A percentile compares a stretch with the other conserved stretches of the same genome.
Conservation (phyloP, 1,140 invertebrate species). For the Drosophila baimaii region DNA sequence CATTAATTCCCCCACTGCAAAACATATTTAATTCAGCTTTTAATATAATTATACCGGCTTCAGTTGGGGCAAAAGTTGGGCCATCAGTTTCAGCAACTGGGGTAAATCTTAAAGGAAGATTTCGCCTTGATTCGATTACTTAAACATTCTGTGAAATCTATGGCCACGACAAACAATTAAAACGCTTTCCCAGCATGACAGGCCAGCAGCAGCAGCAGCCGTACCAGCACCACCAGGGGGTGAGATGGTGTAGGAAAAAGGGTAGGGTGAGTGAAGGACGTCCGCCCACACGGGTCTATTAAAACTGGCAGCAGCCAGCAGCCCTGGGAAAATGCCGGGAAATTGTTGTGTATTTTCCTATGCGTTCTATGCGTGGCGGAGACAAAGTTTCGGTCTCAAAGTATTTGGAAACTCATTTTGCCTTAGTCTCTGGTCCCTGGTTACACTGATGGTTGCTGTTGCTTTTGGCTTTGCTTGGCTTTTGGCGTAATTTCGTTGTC, state of each 20-base stretch:
- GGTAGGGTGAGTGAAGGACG: conserved; percentile 6
- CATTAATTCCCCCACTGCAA: conserved; percentile 6
- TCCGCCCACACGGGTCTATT: conserved; percentile 27
- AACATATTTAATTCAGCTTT: conserved; percentile 15
- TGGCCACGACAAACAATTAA: conserved; percentile 54
- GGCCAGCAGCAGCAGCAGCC: background rate
- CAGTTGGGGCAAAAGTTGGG: conserved; percentile 26
- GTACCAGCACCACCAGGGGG: background rate
- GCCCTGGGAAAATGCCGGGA: conserved; percentile 27
- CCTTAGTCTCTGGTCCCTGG: conserved; percentile 4
- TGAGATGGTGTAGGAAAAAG: background rate
- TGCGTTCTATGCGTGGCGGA: conserved; percentile 43
- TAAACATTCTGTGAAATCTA: conserved; percentile 49
- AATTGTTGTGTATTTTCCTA: conserved; percentile 35
- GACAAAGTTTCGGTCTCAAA: conserved; percentile 51
- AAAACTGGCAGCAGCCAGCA: conserved; percentile 42
- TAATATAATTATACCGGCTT: conserved; percentile 38
- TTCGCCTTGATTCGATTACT: conserved; percentile 48
- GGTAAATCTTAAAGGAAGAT: conserved; percentile 47
- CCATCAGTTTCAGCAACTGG: conserved; percentile 31
- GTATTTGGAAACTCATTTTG: conserved; percentile 62
- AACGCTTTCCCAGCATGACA: conserved; percentile 53
- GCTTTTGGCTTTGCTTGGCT: conserved; percentile 56
- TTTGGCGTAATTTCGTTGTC: conserved; percentile 82
- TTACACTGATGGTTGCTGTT: conserved; percentile 23